Conservation (phyloP, 2,888 invertebrate species). For the Antitype chi region DNA sequence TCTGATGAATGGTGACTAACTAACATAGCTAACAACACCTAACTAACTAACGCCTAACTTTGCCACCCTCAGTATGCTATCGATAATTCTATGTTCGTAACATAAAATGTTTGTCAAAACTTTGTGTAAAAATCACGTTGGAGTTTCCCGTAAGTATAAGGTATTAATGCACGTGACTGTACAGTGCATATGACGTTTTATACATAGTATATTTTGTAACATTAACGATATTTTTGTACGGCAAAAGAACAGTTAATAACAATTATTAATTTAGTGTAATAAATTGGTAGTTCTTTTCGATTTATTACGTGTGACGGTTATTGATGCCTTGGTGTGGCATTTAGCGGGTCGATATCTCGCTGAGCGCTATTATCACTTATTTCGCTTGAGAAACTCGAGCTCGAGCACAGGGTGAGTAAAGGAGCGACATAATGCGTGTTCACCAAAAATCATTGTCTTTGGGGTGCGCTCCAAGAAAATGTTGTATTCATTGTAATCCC, state of each 20-base stretch:
- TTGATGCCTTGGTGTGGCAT: no score
- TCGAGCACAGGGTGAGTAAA: background rate
- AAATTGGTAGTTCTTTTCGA: background rate
- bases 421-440: background rate
- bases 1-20: background rate
- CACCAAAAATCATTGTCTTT: constrained; percentile 11
- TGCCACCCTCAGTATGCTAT: background rate
- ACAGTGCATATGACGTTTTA: background rate
- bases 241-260: background rate
- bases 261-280: background rate
- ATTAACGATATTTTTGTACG: background rate
- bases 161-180: background rate
- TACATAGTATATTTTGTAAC: background rate
- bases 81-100: background rate
- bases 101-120: background rate
- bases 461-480: constrained; percentile 14
- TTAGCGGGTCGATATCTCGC: background rate
- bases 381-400: no score
- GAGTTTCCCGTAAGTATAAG: background rate
- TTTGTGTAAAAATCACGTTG: background rate
- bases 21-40: no score
- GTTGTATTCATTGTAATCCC: constrained; percentile 55
- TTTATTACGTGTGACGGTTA: background rate
- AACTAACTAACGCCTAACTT: no score
- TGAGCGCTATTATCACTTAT: no score